Evolutionary conservation across 2,888 invertebrate genomes (phyloP), one percentile per base, ranked within the genome.

Genomic region (Zootermopsis nevadensis): DNA sequence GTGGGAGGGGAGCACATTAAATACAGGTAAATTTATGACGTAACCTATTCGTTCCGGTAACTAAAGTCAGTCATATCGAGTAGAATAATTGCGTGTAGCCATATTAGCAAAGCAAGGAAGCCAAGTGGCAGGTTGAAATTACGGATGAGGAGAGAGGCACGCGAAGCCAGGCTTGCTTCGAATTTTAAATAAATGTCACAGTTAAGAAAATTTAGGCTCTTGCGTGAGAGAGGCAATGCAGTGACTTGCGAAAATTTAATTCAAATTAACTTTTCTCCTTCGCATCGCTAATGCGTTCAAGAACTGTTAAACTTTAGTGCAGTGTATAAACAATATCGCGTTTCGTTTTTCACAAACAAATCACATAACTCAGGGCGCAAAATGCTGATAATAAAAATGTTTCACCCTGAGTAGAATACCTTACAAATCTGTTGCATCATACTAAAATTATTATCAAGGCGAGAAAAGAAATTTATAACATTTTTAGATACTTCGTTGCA

Each of bases 21-120:
- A 66, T 79, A 66, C 79, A 79, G 79, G 79, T 66, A n/a, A 79
- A 79, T 35, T 48, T 79, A 79, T 66, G 66, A n/a, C 79, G 55
- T 76, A 42, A 42, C 48, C 19, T 74, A 38, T 48, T 76, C 48
- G 38, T 27, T n/a, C 31, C 15, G 24, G 72, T 31, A n/a, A 60
- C 60, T 27, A 1, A 53, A 60, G 27, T 72, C 72, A 77, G 53
- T 77, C 77, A 77, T 77, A 77, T 77, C 55, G 55, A 55, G 19
- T 53, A 31, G 55, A 77, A 55, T 77, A 55, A 77, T 55, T 53
- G 77, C 77, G 31, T 66, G 35, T 76, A 60, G 33, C 31, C 42
- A 74, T 74, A 38, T 74, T 79, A 35, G 60, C 66, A 60, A 60
- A 35, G 72, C 35, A 31, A 69, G 33, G 10, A 27, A 77, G 30